phyloP scores from a whole-genome alignment of 2,888 invertebrate species.

The Tachina fera region DNA sequence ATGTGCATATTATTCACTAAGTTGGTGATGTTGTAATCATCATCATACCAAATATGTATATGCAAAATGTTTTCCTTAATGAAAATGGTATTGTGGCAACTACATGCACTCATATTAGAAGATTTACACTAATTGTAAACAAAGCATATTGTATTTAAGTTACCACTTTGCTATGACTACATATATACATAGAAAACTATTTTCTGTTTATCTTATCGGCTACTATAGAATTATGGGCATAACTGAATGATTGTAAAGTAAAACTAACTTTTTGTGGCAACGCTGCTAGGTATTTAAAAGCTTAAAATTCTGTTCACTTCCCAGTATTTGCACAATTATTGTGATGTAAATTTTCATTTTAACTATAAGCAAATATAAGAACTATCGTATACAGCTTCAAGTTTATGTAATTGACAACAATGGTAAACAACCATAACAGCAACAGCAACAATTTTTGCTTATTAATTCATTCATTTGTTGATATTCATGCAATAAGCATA shows the following conservation, averaged over 20 bases:
- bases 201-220: too few species aligned
- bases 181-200: too few species aligned
- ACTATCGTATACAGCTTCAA: not conserved
- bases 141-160: too few species aligned
- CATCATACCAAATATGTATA: too few species aligned
- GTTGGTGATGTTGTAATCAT: too few species aligned
- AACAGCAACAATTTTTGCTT: not conserved
- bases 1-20: too few species aligned
- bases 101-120: too few species aligned
- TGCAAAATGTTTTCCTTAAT: not conserved
- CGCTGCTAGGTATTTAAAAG: not conserved
- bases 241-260: too few species aligned
- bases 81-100: not conserved
- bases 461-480: not conserved
- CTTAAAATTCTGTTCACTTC: not conserved
- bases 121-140: too few species aligned
- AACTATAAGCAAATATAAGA: slow-evolving; percentile 13
- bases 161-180: too few species aligned
- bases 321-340: not conserved
- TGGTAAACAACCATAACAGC: too few species aligned
- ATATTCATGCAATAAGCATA: not conserved
- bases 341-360: slow-evolving; percentile 13
- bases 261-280: not conserved
- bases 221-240: too few species aligned
- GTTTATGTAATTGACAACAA: not conserved